Base-by-base conservation (phyloP, 2,113 vertebrate species). In the Rousettus leschenaultii region DNA sequence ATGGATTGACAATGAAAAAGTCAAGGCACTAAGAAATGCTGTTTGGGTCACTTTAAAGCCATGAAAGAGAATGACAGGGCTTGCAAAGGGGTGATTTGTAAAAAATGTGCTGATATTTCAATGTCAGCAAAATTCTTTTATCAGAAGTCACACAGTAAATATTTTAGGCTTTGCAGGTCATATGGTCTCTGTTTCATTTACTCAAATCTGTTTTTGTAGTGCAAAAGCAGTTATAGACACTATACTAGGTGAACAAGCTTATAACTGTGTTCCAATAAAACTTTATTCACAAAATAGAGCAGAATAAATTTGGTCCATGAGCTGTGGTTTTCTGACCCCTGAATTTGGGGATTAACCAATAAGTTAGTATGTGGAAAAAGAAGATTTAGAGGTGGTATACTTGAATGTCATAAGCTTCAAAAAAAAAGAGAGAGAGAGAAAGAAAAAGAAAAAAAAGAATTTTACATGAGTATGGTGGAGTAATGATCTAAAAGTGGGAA, bases 261-360 rank as follows among this genome's bases (percentile, higher is more conserved):
- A 95, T 74, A 26, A 30, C 4, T 86, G 24, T 78, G 14, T 89
- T 12, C 45, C 19, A 40, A 65, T 48, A 57, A 61, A 86, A 91
- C 7, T 35, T 84, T 28, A 86, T 91, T 80, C 80, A 51, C n/a
- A 89, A 94, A 95, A 61, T 79, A 91, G 75, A 84, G 26, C 22
- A 63, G 35, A 78, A 70, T 87, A 61, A 57, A 88, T 86, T 86
- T 91, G 73, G 3, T 8, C 13, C 1, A 59, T 73, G 38, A 40
- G 2, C 6, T 75, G 40, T 15, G 53, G 18, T 38, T 94, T 85
- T 6, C 28, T 87, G 19, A 65, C 5, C 33, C 7, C 5, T 70
- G 13, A 70, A 80, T 96, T 71, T 71, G 5, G 1, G 13, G 43
- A 87, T 68, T 86, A 57, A 59, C 11, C 2, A 57, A 68, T 40